Percentiles rank a stretch among this genome's conserved stretches.
Conservation (phyloP, 2,113 vertebrate species). For the Peromyscus polionotus region DNA sequence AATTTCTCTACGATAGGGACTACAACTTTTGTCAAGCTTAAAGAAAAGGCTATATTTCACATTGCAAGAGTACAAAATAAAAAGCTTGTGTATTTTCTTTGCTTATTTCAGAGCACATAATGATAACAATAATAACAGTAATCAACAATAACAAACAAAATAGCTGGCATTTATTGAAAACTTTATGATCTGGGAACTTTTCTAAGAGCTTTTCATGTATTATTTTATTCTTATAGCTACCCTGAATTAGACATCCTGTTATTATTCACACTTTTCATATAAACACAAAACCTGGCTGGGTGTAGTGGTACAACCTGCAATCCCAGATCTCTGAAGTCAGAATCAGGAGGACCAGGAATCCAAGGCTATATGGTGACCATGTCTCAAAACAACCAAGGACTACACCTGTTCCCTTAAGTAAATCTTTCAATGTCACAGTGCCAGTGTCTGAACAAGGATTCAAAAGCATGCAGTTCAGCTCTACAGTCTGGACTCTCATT, state of each 20-base stretch:
- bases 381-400: neutral
- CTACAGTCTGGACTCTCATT: conserved; percentile 2
- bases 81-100: conserved; percentile 36
- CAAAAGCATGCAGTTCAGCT: conserved; percentile 42
- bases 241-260: neutral
- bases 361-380: neutral
- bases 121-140: conserved; percentile 31
- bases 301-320: neutral
- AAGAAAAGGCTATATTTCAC: neutral
- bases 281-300: neutral
- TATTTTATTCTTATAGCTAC: conserved; percentile 35
- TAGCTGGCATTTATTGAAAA: conserved; percentile 40
- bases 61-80: conserved; percentile 41
- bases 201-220: conserved; percentile 28
- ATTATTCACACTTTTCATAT: conserved; percentile 53
- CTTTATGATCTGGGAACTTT: conserved; percentile 36
- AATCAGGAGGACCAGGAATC: neutral
- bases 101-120: conserved; percentile 38
- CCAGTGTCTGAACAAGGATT: conserved; percentile 10
- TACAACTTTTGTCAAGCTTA: neutral
- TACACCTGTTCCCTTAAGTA: conserved; percentile 29
- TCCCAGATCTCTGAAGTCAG: neutral
- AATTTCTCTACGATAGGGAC: conserved; percentile 49
- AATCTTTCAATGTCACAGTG: conserved; percentile 38
- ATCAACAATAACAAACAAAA: conserved; percentile 56